These are phyloP conservation scores for Eolophus roseicapilla DNA, from an alignment of 2,113 vertebrate genomes.

Conservation along the genomic window DNA sequence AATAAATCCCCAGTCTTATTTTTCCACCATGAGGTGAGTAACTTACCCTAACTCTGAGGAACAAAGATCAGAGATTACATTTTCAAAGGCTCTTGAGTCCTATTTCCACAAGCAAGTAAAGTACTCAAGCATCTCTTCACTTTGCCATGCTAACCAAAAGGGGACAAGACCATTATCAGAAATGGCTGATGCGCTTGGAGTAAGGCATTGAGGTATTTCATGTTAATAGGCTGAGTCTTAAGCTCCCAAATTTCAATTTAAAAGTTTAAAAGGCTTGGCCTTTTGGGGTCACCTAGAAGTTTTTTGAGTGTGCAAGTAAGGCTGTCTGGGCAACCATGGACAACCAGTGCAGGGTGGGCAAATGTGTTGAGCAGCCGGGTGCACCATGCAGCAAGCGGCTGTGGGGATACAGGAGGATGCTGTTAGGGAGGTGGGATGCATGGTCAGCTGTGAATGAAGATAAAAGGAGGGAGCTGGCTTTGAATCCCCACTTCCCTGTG, in stretches of 20 bases:
- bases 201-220: not conserved
- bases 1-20: not conserved
- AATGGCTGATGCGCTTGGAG: not conserved
- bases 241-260: not conserved
- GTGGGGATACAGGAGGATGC: accelerated
- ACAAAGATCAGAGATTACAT: not conserved
- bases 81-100: not conserved
- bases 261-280: not conserved
- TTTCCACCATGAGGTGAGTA: not conserved
- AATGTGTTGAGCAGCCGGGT: accelerated
- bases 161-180: not conserved
- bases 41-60: not conserved
- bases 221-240: not conserved
- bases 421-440: not conserved
- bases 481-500: not conserved
- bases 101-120: not conserved
- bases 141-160: not conserved
- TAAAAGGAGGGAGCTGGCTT: not conserved
- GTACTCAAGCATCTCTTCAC: not conserved
- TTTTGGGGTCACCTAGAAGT: not conserved
- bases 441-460: not conserved
- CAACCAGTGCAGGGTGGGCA: not conserved
- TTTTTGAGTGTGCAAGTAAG: not conserved
- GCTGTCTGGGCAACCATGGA: not conserved
- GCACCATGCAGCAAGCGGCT: not conserved